Conservation (phyloP, 2,797 vertebrate genomes). For the Cryptoblepharus egeriae region DNA sequence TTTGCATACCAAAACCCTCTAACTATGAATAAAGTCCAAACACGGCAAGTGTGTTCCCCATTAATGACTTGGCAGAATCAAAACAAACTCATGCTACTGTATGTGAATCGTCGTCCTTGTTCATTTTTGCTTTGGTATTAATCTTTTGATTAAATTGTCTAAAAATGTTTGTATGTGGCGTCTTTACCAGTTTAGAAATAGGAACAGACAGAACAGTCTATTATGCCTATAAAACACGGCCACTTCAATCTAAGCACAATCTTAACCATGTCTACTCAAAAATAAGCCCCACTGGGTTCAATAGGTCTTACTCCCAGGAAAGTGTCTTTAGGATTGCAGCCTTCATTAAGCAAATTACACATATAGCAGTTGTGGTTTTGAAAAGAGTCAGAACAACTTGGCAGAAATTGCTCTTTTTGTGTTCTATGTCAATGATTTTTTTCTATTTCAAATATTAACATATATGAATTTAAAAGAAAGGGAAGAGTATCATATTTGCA, state of each 20-base stretch:
- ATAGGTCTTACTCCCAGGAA: no score
- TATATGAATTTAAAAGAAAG: no score
- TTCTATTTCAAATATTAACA: no score
- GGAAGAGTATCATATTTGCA: not conserved
- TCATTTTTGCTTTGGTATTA: not conserved
- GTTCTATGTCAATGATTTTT: not conserved
- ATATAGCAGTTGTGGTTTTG: not conserved
- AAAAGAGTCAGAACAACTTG: not conserved
- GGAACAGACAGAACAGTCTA: no score
- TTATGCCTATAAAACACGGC: no score
- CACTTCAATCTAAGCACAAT: no score
- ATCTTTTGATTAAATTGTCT: not conserved
- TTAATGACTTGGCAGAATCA: not conserved
- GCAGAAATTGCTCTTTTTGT: not conserved
- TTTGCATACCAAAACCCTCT: not conserved
- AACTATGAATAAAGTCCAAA: not conserved
- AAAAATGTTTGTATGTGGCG: not conserved
- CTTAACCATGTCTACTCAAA: no score
- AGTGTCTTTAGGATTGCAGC: no score
- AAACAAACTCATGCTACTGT: not conserved
- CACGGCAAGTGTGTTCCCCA: not conserved
- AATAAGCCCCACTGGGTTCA: no score
- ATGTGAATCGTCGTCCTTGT: not conserved
- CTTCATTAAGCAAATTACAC: not conserved
- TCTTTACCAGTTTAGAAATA: no score